phyloP scores from a whole-genome alignment of 2,888 invertebrate genomes.

The Spisula subtruncata region DNA sequence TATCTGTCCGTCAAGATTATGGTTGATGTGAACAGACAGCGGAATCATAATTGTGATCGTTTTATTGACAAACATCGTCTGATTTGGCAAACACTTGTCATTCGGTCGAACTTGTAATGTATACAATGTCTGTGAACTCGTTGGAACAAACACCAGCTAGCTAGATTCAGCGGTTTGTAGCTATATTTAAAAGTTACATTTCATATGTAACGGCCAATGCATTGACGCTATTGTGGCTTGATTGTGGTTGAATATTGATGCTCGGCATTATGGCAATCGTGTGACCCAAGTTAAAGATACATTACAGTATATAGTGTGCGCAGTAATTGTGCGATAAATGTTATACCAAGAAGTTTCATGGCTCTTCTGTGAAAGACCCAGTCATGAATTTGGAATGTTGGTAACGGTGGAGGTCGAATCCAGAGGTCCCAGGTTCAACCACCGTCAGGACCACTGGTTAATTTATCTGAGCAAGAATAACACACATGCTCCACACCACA shows the following conservation, averaged over 20 bases:
- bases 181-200: background rate
- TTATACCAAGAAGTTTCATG: no score
- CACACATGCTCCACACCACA: no score
- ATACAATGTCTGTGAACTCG: background rate
- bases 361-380: no score
- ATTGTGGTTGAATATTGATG: background rate
- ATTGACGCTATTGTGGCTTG: background rate
- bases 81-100: constrained; percentile 3
- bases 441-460: no score
- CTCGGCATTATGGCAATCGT: no score
- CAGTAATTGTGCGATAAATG: no score
- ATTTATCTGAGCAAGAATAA: no score
- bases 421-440: no score
- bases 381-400: no score
- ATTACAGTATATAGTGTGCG: no score
- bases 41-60: constrained; percentile 2
- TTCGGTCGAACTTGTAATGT: background rate
- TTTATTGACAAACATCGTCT: constrained; percentile 13
- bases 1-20: constrained; percentile 9
- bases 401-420: no score
- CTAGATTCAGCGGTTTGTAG: background rate
- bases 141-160: background rate
- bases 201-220: background rate
- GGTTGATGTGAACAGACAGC: background rate
- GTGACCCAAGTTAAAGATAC: no score